phyloP scores from a whole-genome alignment of 2,888 invertebrate species.

The Drosophila picticornis region DNA sequence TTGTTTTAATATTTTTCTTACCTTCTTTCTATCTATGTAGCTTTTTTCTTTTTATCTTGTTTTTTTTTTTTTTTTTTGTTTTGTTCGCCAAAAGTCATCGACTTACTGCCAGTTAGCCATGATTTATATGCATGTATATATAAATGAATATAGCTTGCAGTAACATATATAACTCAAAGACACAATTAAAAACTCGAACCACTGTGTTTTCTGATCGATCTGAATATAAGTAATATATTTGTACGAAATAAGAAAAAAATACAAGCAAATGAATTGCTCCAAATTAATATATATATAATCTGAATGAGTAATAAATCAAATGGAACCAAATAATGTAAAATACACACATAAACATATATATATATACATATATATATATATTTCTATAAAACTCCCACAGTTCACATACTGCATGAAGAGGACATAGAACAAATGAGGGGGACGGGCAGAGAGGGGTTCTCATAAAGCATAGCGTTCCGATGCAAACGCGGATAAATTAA shows the following conservation, averaged over 20 bases:
- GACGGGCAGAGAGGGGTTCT: neutral
- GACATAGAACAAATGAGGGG: neutral
- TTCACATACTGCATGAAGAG: neutral
- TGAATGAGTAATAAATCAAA: slow-evolving; percentile 19
- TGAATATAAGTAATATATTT: neutral
- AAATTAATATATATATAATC: slow-evolving; percentile 14
- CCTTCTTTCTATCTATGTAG: slow-evolving; percentile 44
- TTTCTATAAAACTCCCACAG: neutral
- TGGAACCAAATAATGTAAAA: slow-evolving; percentile 14
- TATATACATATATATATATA: neutral
- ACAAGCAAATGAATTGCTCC: slow-evolving; percentile 7
- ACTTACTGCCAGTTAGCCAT: slow-evolving; percentile 47
- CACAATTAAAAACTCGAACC: neutral
- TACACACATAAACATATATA: neutral
- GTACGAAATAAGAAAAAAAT: neutral
- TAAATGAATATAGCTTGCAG: neutral
- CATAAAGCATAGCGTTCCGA: neutral
- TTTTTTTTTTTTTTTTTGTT: slow-evolving; percentile 8
- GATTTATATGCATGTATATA: slow-evolving; percentile 37
- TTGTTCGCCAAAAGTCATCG: slow-evolving; percentile 32
- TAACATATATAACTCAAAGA: neutral
- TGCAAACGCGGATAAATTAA: slow-evolving; percentile 8
- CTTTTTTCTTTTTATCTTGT: neutral
- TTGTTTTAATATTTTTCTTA: slow-evolving; percentile 75
- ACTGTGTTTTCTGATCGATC: neutral